Evolutionary conservation across 1,140 invertebrate genomes (phyloP).

Genomic region (Sinonovacula constricta): DNA sequence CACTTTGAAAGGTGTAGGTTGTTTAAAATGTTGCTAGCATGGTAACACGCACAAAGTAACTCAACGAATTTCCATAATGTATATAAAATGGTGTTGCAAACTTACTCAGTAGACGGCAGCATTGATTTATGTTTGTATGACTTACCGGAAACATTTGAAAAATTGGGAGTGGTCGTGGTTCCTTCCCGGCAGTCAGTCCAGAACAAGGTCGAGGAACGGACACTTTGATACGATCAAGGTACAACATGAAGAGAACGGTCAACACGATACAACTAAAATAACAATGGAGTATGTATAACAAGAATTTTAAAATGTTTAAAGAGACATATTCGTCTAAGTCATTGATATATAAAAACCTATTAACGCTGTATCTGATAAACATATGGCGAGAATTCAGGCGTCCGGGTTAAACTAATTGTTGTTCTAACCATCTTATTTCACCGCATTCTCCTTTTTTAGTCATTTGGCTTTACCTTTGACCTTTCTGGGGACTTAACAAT

Average conservation of each 20-base stretch:
- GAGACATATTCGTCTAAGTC: background rate
- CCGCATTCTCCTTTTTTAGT: background rate
- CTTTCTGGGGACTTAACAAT: too few species aligned
- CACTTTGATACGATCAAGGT: constrained; percentile 15
- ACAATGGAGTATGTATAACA: too few species aligned
- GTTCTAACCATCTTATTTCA: background rate
- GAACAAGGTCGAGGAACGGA: constrained; percentile 14
- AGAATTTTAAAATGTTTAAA: background rate
- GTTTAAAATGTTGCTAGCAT: too few species aligned
- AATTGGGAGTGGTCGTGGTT: background rate
- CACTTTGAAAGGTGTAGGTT: too few species aligned
- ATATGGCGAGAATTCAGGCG: background rate
- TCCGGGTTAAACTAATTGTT: background rate
- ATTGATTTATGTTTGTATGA: background rate
- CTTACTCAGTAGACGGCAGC: too few species aligned
- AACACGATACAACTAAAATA: constrained; percentile 26
- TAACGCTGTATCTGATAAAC: background rate
- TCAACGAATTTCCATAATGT: too few species aligned
- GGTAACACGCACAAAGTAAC: too few species aligned
- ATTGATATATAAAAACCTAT: background rate
- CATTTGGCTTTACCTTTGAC: too few species aligned
- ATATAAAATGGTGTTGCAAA: too few species aligned
- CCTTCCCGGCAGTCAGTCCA: background rate
- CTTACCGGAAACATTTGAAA: constrained; percentile 45
- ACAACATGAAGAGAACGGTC: constrained; percentile 31